These are phyloP conservation scores for Myathropa florea DNA, from an alignment of 2,888 invertebrate genomes.

Conservation along the genomic window DNA sequence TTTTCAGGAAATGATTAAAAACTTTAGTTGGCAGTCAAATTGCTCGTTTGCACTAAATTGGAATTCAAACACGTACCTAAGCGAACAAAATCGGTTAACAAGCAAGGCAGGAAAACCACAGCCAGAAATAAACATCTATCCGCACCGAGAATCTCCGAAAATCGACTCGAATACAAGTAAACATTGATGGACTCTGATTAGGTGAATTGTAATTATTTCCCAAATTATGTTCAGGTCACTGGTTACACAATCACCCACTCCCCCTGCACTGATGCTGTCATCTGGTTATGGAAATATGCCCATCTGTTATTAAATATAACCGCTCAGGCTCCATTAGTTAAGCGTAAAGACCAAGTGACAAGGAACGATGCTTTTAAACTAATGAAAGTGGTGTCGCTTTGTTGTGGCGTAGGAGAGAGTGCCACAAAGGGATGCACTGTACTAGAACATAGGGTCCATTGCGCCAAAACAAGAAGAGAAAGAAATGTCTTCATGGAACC, in stretches of 20 bases:
- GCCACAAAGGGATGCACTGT: neutral
- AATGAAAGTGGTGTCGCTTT: slow-evolving; percentile 47
- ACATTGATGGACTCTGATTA: neutral
- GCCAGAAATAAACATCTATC: neutral
- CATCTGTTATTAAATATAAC: neutral
- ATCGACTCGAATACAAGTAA: neutral
- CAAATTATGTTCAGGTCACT: neutral
- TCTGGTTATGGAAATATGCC: neutral
- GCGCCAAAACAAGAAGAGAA: neutral
- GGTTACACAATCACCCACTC: neutral
- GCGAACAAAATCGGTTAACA: slow-evolving; percentile 7
- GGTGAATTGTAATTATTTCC: slow-evolving; percentile 1
- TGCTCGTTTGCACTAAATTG: neutral
- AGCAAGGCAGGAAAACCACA: neutral
- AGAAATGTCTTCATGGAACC: slow-evolving; percentile 35
- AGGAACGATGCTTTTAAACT: slow-evolving; percentile 53
- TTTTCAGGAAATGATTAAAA: neutral
- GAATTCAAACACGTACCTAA: slow-evolving; percentile 2
- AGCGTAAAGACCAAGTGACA: slow-evolving; percentile 3
- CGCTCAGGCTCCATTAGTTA: neutral
- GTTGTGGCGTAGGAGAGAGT: neutral
- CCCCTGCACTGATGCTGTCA: neutral
- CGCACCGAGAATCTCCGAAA: neutral
- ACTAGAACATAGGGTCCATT: slow-evolving; percentile 23
- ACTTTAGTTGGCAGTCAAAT: neutral